Evolutionary conservation across 2,797 vertebrate species (phyloP).

Genomic region (Melopsittacus undulatus): DNA sequence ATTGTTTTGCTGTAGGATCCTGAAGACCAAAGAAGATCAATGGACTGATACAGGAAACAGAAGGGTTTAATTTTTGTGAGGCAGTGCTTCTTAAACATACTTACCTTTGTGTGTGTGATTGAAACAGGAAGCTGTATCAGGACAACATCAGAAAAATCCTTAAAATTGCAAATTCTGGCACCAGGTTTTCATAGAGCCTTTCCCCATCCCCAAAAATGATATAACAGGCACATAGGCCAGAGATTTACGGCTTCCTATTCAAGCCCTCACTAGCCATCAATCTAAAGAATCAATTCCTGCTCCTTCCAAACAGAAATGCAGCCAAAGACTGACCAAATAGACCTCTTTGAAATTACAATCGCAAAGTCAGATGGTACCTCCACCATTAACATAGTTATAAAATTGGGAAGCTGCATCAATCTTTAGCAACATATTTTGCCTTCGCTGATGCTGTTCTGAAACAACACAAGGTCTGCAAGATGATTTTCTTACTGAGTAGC

Average conservation of each 20-base stretch:
- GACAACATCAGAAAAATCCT: neutral
- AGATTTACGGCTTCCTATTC: slow-evolving; percentile 10
- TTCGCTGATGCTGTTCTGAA: neutral
- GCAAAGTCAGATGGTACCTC: neutral
- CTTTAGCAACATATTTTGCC: slow-evolving; percentile 3
- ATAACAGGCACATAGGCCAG: neutral
- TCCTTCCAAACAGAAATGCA: neutral
- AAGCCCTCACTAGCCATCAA: neutral
- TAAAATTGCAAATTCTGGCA: neutral
- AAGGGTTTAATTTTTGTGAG: neutral
- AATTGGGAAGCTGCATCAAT: slow-evolving; percentile 24
- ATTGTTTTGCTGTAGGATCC: neutral
- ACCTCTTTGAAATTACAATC: neutral
- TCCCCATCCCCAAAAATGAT: neutral
- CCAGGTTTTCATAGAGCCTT: neutral
- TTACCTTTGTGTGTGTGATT: neutral
- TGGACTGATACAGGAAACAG: neutral
- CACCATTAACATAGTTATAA: neutral
- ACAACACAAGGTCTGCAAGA: slow-evolving; percentile 14
- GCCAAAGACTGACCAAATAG: neutral
- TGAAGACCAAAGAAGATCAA: neutral
- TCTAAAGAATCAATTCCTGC: slow-evolving; percentile 19
- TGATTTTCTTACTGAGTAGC: slow-evolving; percentile 42
- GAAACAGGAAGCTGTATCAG: neutral
- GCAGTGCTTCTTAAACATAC: neutral